Evolutionary conservation across 2,113 vertebrate genomes (phyloP).

Genomic region (Chloroceryle aenea): DNA sequence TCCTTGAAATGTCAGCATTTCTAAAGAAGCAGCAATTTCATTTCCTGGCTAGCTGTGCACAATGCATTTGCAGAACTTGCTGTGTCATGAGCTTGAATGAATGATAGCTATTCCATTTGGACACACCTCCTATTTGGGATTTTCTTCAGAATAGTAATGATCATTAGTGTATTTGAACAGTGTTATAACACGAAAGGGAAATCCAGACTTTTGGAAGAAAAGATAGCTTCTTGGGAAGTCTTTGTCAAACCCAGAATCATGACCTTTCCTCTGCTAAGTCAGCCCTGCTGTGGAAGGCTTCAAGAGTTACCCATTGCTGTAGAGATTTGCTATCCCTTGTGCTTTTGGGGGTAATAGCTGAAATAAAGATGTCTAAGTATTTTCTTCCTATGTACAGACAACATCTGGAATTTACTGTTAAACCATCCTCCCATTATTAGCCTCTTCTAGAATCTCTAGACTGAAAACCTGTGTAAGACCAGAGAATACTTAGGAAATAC

Average conservation of each 20-base stretch:
- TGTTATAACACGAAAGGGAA: neutral
- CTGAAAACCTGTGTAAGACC: neutral
- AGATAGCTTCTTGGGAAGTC: neutral
- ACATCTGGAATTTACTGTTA: neutral
- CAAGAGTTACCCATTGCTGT: neutral
- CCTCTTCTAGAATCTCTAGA: neutral
- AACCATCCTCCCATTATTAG: neutral
- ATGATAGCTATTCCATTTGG: neutral
- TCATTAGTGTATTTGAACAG: neutral
- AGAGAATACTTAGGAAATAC: neutral
- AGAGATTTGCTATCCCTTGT: neutral
- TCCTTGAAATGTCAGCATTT: conserved; percentile 11
- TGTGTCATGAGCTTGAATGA: conserved; percentile 16
- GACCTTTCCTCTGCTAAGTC: conserved; percentile 15
- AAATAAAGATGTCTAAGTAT: neutral
- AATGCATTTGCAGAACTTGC: neutral
- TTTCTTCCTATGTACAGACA: neutral
- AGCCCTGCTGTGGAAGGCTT: neutral
- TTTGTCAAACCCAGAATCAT: neutral
- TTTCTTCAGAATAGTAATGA: neutral
- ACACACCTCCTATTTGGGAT: neutral
- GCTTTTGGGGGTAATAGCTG: neutral
- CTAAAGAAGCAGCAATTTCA: neutral
- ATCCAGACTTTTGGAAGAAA: neutral
- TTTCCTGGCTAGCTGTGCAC: neutral